Percentiles rank a stretch among this genome's conserved stretches.
Conservation (phyloP, 2,113 vertebrate genomes). For the Fregetta grallaria region DNA sequence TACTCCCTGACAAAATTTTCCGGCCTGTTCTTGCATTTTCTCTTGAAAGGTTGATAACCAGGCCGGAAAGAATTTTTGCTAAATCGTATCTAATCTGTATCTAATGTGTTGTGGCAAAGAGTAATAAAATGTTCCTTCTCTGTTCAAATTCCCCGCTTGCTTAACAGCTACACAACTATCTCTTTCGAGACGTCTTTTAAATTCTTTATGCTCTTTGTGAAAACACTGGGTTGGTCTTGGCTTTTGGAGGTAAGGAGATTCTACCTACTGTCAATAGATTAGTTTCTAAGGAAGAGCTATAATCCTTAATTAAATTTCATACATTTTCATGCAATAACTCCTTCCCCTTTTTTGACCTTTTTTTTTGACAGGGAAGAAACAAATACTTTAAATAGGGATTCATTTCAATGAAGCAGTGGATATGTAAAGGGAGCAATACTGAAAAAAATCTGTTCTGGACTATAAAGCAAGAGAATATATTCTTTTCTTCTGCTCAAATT, state of each 20-base stretch:
- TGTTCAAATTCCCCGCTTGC: neutral
- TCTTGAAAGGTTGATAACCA: neutral
- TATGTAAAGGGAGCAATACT: neutral
- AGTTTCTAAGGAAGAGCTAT: neutral
- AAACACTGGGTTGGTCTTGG: accelerated
- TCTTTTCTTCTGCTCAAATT: neutral
- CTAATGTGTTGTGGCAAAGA: neutral
- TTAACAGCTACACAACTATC: accelerated
- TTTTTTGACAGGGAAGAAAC: neutral
- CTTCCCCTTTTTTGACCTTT: no score
- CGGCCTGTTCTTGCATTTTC: neutral
- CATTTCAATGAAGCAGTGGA: neutral
- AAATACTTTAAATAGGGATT: neutral
- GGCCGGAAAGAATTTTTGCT: neutral
- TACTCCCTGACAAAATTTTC: neutral
- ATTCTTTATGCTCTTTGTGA: neutral
- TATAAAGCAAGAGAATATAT: neutral
- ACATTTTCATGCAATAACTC: neutral
- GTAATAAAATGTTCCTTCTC: neutral
- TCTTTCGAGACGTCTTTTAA: neutral
- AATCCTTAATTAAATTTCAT: neutral
- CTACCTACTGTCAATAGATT: accelerated
- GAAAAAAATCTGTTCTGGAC: neutral
- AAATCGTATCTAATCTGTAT: neutral
- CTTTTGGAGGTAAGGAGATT: neutral